Evolutionary conservation across 2,888 invertebrate genomes (phyloP), one percentile per base, ranked within the genome.

Genomic region (Andrena dorsata): DNA sequence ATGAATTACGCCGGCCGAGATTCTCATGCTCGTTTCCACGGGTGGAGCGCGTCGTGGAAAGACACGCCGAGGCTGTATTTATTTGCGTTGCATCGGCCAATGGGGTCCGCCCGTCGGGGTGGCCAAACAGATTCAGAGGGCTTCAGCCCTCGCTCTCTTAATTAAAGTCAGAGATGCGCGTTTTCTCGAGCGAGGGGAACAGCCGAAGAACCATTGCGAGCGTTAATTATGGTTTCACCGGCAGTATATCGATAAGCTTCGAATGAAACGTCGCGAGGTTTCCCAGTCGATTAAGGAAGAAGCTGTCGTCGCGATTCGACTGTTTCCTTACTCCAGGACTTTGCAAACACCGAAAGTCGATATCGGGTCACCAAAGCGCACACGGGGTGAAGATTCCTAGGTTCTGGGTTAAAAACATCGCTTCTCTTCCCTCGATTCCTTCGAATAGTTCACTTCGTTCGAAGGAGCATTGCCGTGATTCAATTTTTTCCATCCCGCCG

Each of bases 331-430:
- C 65, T 4, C n/a, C 61, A 74, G 56, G 74, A 47, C 69, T 74
- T 41, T 26, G 58, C 60, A 79, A 79, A 85, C 76, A 73, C 30
- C 65, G 76, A 83, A 78, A 84, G 83, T 78, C 82, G 83, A 83
- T 80, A 82, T 68, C 47, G 77, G 70, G 76, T 77, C 63, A 71
- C 72, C 69, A 56, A 75, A 81, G 80, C 3, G n/a, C 6, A n/a
- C 13, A 20, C 28, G 8, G 32, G 8, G 7, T 8, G 64, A 30
- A 47, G 60, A 61, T 28, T 53, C 35, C 35, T 69, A 23, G 61
- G 41, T 32, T 13, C 30, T 20, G 32, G 20, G 32, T 32, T 35
- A 69, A 32, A 53, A 60, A 47, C 47, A 26, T 32, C 16, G 28
- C n/a, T 32, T 30, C 51, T 41, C 41, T 41, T 4, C 41, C 13